Percentiles rank a stretch among this genome's conserved stretches.
phyloP scores from a whole-genome alignment of 2,797 vertebrate genomes.

The Hyperoplus immaculatus region DNA sequence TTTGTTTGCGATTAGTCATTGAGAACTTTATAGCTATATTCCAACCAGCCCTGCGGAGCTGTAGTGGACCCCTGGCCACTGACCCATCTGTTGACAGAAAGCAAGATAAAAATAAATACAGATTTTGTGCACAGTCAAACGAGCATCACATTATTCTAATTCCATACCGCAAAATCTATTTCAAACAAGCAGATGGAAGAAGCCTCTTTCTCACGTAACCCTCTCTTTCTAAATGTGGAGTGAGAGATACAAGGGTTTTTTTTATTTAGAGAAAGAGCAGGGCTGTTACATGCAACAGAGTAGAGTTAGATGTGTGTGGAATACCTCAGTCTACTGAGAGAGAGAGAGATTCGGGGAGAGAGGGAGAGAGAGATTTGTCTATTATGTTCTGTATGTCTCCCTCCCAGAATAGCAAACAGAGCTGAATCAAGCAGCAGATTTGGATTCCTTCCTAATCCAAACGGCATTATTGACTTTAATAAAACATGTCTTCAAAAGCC shows the following conservation, averaged over 20 bases:
- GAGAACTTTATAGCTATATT: no score
- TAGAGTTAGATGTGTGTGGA: constrained; percentile 1
- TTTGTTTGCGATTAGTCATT: background rate
- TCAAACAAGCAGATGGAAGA: background rate
- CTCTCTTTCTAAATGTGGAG: background rate
- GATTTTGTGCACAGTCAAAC: constrained; percentile 1
- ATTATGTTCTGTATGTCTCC: constrained; percentile 1
- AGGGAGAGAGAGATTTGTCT: constrained; percentile 8
- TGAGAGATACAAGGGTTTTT: background rate
- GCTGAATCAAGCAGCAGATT: constrained; percentile 48
- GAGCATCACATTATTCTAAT: background rate
- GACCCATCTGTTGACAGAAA: background rate
- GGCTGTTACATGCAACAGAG: background rate
- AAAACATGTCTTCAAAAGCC: constrained; percentile 65
- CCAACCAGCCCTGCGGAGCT: background rate
- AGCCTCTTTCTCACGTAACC: background rate
- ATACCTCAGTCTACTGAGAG: constrained; percentile 10
- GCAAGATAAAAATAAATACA: constrained; percentile 20
- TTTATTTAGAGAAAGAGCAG: constrained; percentile 5
- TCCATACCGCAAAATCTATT: background rate
- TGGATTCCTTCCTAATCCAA: constrained; percentile 69
- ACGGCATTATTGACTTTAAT: constrained; percentile 70
- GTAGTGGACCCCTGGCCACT: background rate
- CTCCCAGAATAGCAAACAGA: constrained; percentile 45
- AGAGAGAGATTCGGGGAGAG: background rate